phyloP scores from a whole-genome alignment of 2,888 invertebrate genomes.

The Mythimna lalbum region DNA sequence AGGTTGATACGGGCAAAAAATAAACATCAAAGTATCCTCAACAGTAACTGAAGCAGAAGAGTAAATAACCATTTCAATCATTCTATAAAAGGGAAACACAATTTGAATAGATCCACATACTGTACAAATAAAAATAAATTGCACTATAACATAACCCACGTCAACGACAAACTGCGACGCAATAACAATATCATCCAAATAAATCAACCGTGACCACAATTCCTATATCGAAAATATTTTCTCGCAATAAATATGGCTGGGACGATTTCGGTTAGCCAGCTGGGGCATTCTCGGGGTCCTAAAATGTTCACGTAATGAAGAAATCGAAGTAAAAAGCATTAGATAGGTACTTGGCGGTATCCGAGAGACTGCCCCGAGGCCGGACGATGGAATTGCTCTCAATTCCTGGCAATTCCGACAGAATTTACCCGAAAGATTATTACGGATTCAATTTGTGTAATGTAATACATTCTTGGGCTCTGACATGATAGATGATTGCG shows the following conservation, averaged over 20 bases:
- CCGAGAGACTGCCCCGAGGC: conserved; percentile 51
- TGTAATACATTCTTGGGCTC: conserved; percentile 56
- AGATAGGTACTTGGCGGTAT: conserved; percentile 59
- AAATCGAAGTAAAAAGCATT: conserved; percentile 61
- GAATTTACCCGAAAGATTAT: conserved; percentile 59
- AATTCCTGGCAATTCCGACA: conserved; percentile 49
- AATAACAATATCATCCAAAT: conserved; percentile 60
- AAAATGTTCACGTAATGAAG: conserved; percentile 59
- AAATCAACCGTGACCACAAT: conserved; percentile 54
- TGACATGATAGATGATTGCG: conserved; percentile 62
- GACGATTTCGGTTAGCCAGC: conserved; percentile 37
- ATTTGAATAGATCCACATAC: conserved; percentile 12
- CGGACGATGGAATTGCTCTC: conserved; percentile 45
- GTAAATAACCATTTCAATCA: conserved; percentile 9
- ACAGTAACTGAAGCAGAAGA: not conserved
- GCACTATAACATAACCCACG: conserved; percentile 31
- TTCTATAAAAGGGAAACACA: not conserved
- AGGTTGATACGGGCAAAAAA: not conserved
- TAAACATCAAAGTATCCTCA: not conserved
- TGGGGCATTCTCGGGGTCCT: conserved; percentile 39
- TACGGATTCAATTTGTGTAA: conserved; percentile 66
- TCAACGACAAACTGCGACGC: conserved; percentile 39
- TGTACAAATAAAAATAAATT: conserved; percentile 28
- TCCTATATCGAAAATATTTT: conserved; percentile 52
- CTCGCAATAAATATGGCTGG: conserved; percentile 52